Conservation (phyloP, 2,113 vertebrate genomes). For the Nannobrachium achirus region DNA sequence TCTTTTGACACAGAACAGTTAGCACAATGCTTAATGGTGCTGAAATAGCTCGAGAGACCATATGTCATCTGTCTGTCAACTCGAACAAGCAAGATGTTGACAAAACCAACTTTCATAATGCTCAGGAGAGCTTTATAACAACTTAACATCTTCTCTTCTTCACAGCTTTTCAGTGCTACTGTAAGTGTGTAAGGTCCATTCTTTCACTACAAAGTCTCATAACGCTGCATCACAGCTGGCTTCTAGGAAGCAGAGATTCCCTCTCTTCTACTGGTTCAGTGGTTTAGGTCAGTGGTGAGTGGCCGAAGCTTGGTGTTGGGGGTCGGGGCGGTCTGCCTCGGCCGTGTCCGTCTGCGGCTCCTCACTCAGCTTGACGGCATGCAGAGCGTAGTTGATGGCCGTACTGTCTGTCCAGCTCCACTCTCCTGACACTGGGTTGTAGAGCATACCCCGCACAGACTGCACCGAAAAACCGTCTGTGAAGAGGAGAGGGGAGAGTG, state of each 20-base stretch:
- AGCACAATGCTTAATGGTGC: background rate
- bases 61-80: background rate
- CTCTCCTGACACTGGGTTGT: slow-evolving; percentile 85
- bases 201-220: slow-evolving; percentile 7
- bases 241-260: background rate
- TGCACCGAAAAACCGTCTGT: slow-evolving; percentile 88
- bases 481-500: slow-evolving; percentile 5
- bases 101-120: background rate
- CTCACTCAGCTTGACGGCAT: slow-evolving; percentile 81
- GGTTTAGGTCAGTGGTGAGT: slow-evolving; percentile 44
- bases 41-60: background rate
- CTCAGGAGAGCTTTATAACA: background rate
- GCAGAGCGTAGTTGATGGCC: slow-evolving; percentile 90
- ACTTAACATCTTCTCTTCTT: background rate
- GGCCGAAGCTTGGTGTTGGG: slow-evolving; percentile 13
- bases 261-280: background rate
- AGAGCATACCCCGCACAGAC: slow-evolving; percentile 88
- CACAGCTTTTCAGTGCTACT: background rate
- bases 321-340: slow-evolving; percentile 27
- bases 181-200: background rate
- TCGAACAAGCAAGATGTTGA: background rate
- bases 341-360: slow-evolving; percentile 8
- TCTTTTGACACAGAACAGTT: background rate
- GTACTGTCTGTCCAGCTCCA: slow-evolving; percentile 89
- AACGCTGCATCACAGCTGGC: slow-evolving; percentile 24